Conservation (phyloP, 2,113 vertebrate genomes). For the Athene noctua region DNA sequence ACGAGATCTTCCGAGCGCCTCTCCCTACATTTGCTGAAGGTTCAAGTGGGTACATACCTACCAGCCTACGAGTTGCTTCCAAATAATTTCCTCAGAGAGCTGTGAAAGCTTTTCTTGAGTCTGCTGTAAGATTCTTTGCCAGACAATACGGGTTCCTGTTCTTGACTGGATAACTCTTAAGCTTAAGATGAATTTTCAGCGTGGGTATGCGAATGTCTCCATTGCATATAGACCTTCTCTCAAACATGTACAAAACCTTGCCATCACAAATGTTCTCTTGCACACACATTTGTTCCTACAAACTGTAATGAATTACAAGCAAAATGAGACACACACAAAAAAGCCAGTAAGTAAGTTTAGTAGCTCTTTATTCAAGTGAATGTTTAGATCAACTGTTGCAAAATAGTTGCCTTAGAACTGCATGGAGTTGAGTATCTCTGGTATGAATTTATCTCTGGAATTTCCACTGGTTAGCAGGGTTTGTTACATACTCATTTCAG, state of each 20-base stretch:
- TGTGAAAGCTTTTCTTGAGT: background rate
- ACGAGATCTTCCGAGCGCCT: no score
- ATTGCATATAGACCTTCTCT: background rate
- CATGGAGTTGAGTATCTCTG: background rate
- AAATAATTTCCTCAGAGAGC: background rate
- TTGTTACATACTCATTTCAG: conserved; percentile 1
- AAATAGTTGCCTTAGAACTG: background rate
- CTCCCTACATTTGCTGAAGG: rapidly evolving
- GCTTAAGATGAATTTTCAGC: background rate
- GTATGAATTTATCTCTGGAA: conserved; percentile 32
- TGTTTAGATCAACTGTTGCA: background rate
- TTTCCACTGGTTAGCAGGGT: background rate
- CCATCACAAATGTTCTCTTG: background rate
- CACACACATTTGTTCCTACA: background rate
- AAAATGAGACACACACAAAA: background rate
- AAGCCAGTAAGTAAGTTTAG: background rate
- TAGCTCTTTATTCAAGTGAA: background rate
- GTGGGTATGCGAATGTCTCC: background rate
- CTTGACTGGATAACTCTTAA: background rate
- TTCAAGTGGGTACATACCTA: background rate
- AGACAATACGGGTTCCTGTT: background rate
- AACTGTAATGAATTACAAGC: background rate
- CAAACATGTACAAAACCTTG: background rate
- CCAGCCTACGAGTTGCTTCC: background rate
- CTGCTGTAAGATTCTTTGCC: background rate